A percentile compares a stretch with the other conserved stretches of the same genome.
Conservation (phyloP, 2,113 vertebrate species). For the Triplophysa tibetana region DNA sequence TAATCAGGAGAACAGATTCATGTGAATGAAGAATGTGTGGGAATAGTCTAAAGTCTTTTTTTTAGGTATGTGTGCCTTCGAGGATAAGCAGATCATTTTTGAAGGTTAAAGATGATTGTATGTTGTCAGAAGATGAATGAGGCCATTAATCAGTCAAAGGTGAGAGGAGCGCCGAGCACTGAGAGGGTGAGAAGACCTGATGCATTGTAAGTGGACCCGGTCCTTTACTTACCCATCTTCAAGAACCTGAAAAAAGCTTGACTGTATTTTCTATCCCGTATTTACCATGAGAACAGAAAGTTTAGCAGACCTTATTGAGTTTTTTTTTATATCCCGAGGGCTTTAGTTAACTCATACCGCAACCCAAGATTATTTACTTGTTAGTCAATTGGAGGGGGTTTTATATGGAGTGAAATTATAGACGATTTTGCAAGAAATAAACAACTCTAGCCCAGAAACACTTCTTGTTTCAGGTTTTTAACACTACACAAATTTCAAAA, state of each 20-base stretch:
- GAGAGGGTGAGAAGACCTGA: not conserved
- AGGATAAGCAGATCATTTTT: constrained; percentile 29
- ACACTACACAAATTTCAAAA: no score
- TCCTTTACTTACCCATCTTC: not conserved
- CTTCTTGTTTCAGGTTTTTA: no score
- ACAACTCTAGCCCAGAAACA: no score
- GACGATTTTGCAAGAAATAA: no score
- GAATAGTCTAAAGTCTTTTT: constrained; percentile 21
- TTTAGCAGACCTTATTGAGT: no score
- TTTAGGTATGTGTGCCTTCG: constrained; percentile 3
- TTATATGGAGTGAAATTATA: no score
- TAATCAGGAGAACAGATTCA: constrained; percentile 10
- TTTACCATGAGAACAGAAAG: no score
- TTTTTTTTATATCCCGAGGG: no score
- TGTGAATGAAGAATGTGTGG: constrained; percentile 15
- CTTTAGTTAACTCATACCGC: no score
- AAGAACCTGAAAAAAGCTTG: not conserved
- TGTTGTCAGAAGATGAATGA: constrained; percentile 20
- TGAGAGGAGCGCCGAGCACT: not conserved
- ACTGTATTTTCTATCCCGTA: not conserved
- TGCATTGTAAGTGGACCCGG: not conserved
- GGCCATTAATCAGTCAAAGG: constrained; percentile 18
- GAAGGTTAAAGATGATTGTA: constrained; percentile 31
- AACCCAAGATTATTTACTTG: no score
- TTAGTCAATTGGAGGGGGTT: no score